A percentile compares a stretch with the other conserved stretches of the same genome.
Conservation (phyloP, 2,113 vertebrate species). For the Hirundichthys speculiger region DNA sequence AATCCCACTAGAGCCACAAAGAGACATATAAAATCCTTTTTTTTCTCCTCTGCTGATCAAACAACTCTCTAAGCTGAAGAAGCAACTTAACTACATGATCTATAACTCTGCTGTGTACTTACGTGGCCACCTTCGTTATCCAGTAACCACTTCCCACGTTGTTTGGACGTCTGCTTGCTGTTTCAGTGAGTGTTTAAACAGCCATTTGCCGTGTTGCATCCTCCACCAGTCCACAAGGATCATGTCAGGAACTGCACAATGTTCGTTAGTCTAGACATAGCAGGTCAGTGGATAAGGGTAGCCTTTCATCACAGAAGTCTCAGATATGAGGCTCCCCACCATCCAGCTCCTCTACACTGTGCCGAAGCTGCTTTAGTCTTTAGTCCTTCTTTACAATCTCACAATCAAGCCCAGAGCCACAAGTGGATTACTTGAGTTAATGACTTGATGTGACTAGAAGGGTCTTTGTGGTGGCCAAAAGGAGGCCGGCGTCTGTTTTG, state of each 20-base stretch:
- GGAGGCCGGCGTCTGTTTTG: slow-evolving; percentile 1
- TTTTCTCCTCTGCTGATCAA: not conserved
- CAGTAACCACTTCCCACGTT: slow-evolving; percentile 51
- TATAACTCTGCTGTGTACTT: slow-evolving; percentile 39
- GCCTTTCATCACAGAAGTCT: slow-evolving; percentile 18
- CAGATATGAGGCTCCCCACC: slow-evolving; percentile 11
- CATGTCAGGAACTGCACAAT: slow-evolving; percentile 9
- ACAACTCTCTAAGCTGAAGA: not conserved
- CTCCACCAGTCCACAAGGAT: slow-evolving; percentile 39
- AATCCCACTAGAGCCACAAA: too few relatives aligned
- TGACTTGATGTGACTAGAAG: slow-evolving; percentile 72
- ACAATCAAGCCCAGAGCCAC: slow-evolving; percentile 60
- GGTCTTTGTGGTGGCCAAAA: slow-evolving; percentile 49
- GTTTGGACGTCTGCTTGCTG: slow-evolving; percentile 18
- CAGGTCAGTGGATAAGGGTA: slow-evolving; percentile 5
- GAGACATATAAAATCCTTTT: too few relatives aligned
- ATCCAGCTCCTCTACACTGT: slow-evolving; percentile 20
- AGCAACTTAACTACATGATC: not conserved
- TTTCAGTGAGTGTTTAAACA: slow-evolving; percentile 35
- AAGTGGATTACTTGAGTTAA: slow-evolving; percentile 81
- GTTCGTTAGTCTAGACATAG: slow-evolving; percentile 18
- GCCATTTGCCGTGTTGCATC: slow-evolving; percentile 54
- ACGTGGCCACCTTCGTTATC: slow-evolving; percentile 51
- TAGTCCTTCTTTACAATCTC: slow-evolving; percentile 45
- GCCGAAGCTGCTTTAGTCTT: slow-evolving; percentile 42